Evolutionary conservation across 1,140 invertebrate species (phyloP), one percentile per base, ranked within the genome.

Genomic region (Drosophila navojoa): DNA sequence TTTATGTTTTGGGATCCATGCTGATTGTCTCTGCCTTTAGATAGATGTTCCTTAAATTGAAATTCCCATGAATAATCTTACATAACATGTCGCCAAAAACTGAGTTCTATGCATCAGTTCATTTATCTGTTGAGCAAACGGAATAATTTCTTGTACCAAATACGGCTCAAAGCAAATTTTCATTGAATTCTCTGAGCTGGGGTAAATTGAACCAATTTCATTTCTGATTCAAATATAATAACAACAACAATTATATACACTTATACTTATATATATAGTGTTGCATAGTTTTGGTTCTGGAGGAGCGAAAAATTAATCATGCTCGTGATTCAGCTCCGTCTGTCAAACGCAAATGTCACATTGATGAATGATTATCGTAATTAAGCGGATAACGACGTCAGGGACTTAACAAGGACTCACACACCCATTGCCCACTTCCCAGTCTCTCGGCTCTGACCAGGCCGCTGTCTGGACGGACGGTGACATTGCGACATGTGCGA

Each of bases 291-390:
- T 61, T 66, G 42, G 52, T 13, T 16, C 62, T 53, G 57, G 47
- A 49, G 40, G 45, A 35, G 32, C 1, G 27, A 79, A 58, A 67
- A 64, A 87, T 86, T 87, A 87, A 87, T 87, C 82, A 82, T 77
- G 71, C 66, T 59, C 69, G 76, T 87, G 82, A 87, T 82, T 87
- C 82, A 87, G 82, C 82, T 79, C 32, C 40, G 52, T 74, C 68
- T 87, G 82, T 87, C 82, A 82, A 82, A 87, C 82, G 54, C 82
- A 87, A 87, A 82, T 87, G 82, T 87, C 82, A 87, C 82, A 87
- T 87, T 87, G 82, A 87, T 87, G 82, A 79, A 87, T 87, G 82
- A 87, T 87, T 87, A 87, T 70, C 82, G 82, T 76, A 87, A 87
- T 87, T 87, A 87, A 87, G 84, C 67, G 76, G 44, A 81, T 87